Evolutionary conservation across 2,888 invertebrate species (phyloP).

Genomic region (Mongoloraphidia duomilia): DNA sequence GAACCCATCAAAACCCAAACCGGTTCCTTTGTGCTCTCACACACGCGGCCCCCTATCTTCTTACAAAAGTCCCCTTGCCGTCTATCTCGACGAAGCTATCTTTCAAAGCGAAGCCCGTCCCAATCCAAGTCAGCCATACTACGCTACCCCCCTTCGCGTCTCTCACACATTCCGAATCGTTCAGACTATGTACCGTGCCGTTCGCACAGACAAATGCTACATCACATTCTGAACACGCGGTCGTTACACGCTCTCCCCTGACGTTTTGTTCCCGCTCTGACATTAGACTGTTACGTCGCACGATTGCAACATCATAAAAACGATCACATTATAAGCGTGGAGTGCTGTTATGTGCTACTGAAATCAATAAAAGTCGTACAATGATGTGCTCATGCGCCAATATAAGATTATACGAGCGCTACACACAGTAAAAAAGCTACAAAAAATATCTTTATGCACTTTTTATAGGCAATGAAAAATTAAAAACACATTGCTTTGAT

Average conservation of each 20-base stretch:
- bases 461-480: conserved; percentile 8
- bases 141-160: background rate
- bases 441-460: conserved; percentile 6
- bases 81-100: conserved; percentile 2
- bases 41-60: background rate
- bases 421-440: conserved; percentile 1
- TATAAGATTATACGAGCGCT: conserved; percentile 1
- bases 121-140: conserved; percentile 6
- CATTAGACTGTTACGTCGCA: conserved; percentile 20
- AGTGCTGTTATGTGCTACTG: conserved; percentile 33
- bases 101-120: conserved; percentile 7
- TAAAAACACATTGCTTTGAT: conserved; percentile 6
- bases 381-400: conserved; percentile 27
- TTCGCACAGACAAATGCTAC: background rate
- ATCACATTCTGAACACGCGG: conserved; percentile 2
- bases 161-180: background rate
- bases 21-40: conserved; percentile 4
- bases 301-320: conserved; percentile 1
- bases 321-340: conserved; percentile 23
- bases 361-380: conserved; percentile 48
- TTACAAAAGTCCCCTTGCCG: background rate
- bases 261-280: conserved; percentile 12
- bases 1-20: conserved; percentile 4
- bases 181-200: background rate
- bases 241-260: conserved; percentile 17